Conservation (phyloP, 2,113 vertebrate genomes). For the pig (Sus scrofa) region T2T-Sscrofa CM000814.6:46864001-46864500, state of each 20-base stretch:
- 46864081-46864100: background rate
- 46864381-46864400: accelerated
- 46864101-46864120: background rate
- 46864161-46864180: background rate
- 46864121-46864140: background rate
- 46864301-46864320: background rate
- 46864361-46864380: background rate
- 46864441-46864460: background rate
- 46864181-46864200: background rate
- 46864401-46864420: accelerated
- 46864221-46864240: background rate
- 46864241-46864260: background rate
- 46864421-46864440: background rate
- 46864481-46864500: too few relatives aligned
- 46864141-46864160: background rate
- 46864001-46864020: background rate
- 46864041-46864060: background rate
- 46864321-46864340: background rate
- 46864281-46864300: too few relatives aligned
- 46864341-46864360: background rate
- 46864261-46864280: background rate
- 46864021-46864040: background rate
- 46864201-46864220: background rate
- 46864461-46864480: accelerated
- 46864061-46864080: background rate